Evolutionary conservation across 1,140 invertebrate species (phyloP), one percentile per base, ranked within the genome.

Genomic region (Pachyrhynchus sulphureomaculatus): DNA sequence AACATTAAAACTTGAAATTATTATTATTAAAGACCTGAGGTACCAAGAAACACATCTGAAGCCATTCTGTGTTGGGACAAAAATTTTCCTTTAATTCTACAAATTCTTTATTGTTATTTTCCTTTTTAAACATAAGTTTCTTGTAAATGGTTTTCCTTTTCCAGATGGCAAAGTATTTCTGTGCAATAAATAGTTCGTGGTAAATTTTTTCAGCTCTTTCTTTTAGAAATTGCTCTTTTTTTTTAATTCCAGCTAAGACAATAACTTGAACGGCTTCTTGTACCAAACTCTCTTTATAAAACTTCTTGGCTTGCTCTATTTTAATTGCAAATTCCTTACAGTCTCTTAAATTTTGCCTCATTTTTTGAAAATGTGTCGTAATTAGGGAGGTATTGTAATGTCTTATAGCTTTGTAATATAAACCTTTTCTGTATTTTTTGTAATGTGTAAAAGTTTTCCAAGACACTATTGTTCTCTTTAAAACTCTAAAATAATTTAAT

Each of bases 131-230:
- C 44, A 1, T 26, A 13, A 26, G 15, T n/a, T 41, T 26, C 36
- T 42, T 52, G 34, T 57, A 55, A 60, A 58, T 34, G 1, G 47
- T 34, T 15, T 59, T 66, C 12, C 26, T 34, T 57, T 67, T 68
- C 70, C 70, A 72, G 20, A 59, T 61, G 20, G 55, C 58, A 32
- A 61, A 47, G 60, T 68, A 72, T 54, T 67, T 70, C 36, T 54
- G 37, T 15, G 57, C 36, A 21, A 70, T 24, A 47, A 66, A 55
- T 20, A 68, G 60, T 23, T 62, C 9, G 15, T 44, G 49, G 21
- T 41, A 24, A 15, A 39, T 33, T 32, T 47, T 33, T 48, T 48
- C 32, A 17, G 48, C 33, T 13, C 29, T 42, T 8, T 37, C 21
- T n/a, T 36, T 32, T 20, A 63, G 36, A 34, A 34, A 55, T 23